Evolutionary conservation across 2,888 invertebrate species (phyloP).

Genomic region (Chloroclysta siterata): DNA sequence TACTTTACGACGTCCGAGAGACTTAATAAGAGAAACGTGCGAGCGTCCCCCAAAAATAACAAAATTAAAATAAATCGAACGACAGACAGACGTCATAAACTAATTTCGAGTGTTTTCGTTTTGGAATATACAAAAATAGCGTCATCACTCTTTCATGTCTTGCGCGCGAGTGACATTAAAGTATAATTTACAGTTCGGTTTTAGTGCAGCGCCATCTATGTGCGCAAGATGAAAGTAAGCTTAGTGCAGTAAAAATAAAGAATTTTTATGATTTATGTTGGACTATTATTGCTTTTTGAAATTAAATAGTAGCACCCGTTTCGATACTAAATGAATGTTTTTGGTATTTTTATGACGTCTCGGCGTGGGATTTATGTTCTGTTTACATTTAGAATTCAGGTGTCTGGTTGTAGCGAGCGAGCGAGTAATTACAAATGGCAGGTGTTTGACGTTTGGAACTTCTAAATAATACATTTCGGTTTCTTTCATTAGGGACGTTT

Average conservation of each 20-base stretch:
- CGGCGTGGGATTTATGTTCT: slow-evolving; percentile 41
- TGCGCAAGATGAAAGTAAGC: slow-evolving; percentile 70
- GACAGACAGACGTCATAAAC: slow-evolving; percentile 85
- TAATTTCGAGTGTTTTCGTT: slow-evolving; percentile 84
- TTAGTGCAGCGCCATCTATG: slow-evolving; percentile 78
- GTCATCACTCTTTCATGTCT: slow-evolving; percentile 82
- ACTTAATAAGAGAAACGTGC: slow-evolving; percentile 73
- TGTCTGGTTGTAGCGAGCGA: slow-evolving; percentile 26
- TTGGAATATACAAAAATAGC: slow-evolving; percentile 81
- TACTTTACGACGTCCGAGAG: slow-evolving; percentile 69
- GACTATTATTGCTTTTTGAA: slow-evolving; percentile 65
- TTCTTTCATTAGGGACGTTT: slow-evolving; percentile 32
- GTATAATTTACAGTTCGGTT: slow-evolving; percentile 73
- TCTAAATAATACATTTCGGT: slow-evolving; percentile 33
- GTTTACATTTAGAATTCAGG: slow-evolving; percentile 43
- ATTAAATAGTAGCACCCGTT: slow-evolving; percentile 64
- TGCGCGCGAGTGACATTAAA: slow-evolving; percentile 79
- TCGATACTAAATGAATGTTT: slow-evolving; percentile 54
- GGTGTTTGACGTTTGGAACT: slow-evolving; percentile 35
- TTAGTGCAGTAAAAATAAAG: slow-evolving; percentile 70
- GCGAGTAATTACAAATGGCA: slow-evolving; percentile 32
- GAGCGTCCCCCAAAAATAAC: slow-evolving; percentile 78
- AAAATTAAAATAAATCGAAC: slow-evolving; percentile 85
- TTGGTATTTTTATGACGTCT: slow-evolving; percentile 47
- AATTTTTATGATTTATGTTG: slow-evolving; percentile 74